Evolutionary conservation across 2,113 vertebrate species (phyloP), one percentile per base, ranked within the genome.

Genomic region (Siphamia tubifer): DNA sequence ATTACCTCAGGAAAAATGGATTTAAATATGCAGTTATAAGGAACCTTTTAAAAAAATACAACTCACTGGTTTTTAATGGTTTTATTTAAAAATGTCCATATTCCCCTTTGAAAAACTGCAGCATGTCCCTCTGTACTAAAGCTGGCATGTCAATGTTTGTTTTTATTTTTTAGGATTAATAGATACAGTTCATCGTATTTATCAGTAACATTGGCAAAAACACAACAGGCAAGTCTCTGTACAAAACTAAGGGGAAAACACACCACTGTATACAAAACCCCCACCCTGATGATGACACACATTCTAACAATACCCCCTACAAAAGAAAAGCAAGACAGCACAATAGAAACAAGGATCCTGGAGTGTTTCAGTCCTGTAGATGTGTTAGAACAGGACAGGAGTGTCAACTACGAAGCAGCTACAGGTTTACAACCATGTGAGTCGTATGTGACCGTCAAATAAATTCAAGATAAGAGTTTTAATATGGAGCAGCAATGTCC

Each of bases 81-180:
- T 84, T 86, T 83, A 81, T 79, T 90, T 58, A 64, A 79, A 90
- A 90, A 77, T 40, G 49, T 64, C 65, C 6, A 60, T 62, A 23
- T 80, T 79, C 67, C 71, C 71, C 78, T 86, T 83, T 53, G 17
- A 82, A 90, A 80, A 12, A n/a, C n/a, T n/a, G n/a, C n/a, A n/a
- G n/a, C n/a, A n/a, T n/a, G n/a, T n/a, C n/a, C n/a, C n/a, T n/a
- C n/a, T n/a, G n/a, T n/a, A n/a, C n/a, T n/a, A n/a, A n/a, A n/a
- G n/a, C n/a, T n/a, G n/a, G n/a, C n/a, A n/a, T n/a, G n/a, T n/a
- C n/a, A n/a, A n/a, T n/a, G n/a, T n/a, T n/a, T n/a, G n/a, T n/a
- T n/a, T 11, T 11, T 28, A 28, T 9, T 48, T 19, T 58, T 44
- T 23, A 28, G 13, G 24, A 74, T 23, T 58, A 45, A 39, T 68